Evolutionary conservation across 2,888 invertebrate species (phyloP).

Genomic region (Alviniconcha strummeri): DNA sequence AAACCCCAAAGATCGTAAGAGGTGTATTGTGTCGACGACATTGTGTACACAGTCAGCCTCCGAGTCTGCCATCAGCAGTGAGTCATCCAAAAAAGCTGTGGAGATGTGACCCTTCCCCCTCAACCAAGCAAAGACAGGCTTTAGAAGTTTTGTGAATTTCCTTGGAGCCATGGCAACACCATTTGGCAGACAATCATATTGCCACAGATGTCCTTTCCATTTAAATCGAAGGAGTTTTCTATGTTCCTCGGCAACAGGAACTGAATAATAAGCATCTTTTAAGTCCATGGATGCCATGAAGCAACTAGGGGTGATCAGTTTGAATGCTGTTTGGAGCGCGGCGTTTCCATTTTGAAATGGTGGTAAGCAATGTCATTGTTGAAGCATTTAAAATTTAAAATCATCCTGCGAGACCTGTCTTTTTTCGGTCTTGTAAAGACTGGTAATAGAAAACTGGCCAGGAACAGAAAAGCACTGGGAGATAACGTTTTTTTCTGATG

Average conservation of each 20-base stretch:
- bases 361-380: not conserved
- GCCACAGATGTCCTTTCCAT: not conserved
- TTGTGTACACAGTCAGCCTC: slow-evolving; percentile 22
- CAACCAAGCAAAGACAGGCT: not conserved
- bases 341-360: slow-evolving; percentile 9
- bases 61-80: slow-evolving; percentile 36
- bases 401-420: slow-evolving; percentile 20
- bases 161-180: not conserved
- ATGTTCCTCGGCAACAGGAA: not conserved
- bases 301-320: not conserved
- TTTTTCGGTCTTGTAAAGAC: slow-evolving; percentile 17
- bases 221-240: slow-evolving; percentile 4
- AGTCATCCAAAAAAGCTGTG: slow-evolving; percentile 27
- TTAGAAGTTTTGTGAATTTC: not conserved
- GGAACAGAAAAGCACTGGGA: not conserved
- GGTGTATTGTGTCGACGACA: not conserved
- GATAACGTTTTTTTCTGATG: not conserved
- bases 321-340: not conserved
- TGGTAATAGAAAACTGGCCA: slow-evolving; percentile 16
- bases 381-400: not conserved
- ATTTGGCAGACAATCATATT: not conserved
- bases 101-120: slow-evolving; percentile 4
- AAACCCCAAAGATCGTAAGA: not conserved
- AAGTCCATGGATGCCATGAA: slow-evolving; percentile 9
- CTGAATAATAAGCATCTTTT: not conserved